Evolutionary conservation across 2,113 vertebrate genomes (phyloP).

Genomic region (Microcebus jonahi): DNA sequence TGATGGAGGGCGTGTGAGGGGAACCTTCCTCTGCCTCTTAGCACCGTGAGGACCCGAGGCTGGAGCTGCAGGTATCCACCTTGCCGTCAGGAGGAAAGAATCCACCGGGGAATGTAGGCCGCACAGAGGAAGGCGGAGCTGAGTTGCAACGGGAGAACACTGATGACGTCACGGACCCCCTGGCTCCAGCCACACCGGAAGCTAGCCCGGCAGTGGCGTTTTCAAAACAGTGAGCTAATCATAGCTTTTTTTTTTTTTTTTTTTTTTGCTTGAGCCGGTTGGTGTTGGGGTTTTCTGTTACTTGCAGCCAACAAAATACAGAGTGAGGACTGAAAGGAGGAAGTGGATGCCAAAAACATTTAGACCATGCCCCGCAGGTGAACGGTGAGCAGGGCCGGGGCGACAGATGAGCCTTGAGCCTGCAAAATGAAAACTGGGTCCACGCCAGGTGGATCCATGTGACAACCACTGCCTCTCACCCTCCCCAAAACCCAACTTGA

Average conservation of each 20-base stretch:
- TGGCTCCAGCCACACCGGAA: background rate
- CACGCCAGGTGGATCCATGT: background rate
- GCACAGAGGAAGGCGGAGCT: background rate
- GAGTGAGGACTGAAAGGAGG: background rate
- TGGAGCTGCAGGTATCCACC: background rate
- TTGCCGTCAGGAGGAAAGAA: background rate
- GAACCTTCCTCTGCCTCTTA: background rate
- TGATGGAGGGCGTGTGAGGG: rapidly evolving
- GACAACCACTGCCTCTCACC: background rate
- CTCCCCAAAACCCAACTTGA: background rate
- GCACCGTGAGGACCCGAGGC: background rate
- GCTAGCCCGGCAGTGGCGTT: background rate
- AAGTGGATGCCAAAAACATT: background rate
- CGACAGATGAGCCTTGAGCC: background rate
- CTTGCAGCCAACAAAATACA: background rate
- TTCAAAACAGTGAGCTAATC: background rate
- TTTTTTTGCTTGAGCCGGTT: background rate
- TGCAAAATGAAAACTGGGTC: background rate
- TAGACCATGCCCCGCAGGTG: too few species aligned
- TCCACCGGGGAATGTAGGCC: background rate
- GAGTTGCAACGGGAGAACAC: background rate
- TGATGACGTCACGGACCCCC: background rate
- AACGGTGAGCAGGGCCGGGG: background rate
- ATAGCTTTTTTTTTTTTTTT: background rate
- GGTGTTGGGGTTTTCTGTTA: background rate